Conservation (phyloP, 2,888 invertebrate species). For the Cosmia pyralina region DNA sequence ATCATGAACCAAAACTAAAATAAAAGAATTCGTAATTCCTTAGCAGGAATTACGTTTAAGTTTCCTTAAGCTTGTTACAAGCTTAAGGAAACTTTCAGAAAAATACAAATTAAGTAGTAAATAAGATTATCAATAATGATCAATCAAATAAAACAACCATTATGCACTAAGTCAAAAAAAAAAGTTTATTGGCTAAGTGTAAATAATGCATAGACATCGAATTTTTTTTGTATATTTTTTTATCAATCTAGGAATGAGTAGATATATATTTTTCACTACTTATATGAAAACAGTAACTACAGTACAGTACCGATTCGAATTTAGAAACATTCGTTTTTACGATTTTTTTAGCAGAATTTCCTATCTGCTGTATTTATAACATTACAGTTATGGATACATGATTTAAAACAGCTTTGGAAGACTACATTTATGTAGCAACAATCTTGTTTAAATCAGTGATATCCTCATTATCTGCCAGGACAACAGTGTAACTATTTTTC, state of each 20-base stretch:
- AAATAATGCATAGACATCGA: slow-evolving; percentile 24
- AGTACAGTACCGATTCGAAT: slow-evolving; percentile 18
- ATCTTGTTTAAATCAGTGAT: slow-evolving; percentile 58
- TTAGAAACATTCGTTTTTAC: slow-evolving; percentile 26
- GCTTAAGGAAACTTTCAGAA: neutral
- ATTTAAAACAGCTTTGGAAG: slow-evolving; percentile 9
- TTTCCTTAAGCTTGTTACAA: too few species aligned
- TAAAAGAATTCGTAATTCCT: neutral
- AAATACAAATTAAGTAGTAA: neutral
- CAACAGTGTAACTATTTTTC: slow-evolving; percentile 84
- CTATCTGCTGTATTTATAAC: neutral
- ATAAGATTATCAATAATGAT: neutral
- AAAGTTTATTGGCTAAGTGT: slow-evolving; percentile 36
- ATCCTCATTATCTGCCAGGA: slow-evolving; percentile 77
- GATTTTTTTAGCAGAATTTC: slow-evolving; percentile 32
- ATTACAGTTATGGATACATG: slow-evolving; percentile 2
- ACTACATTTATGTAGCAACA: slow-evolving; percentile 32
- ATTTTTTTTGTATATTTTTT: slow-evolving; percentile 22
- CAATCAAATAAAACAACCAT: slow-evolving; percentile 42
- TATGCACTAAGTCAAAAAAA: slow-evolving; percentile 16
- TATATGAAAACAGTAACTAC: slow-evolving; percentile 18
- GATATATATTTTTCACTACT: slow-evolving; percentile 7
- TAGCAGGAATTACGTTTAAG: too few species aligned
- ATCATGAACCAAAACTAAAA: slow-evolving; percentile 7
- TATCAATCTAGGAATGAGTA: slow-evolving; percentile 1